Percentiles rank a stretch among this genome's conserved stretches.
Evolutionary conservation across 2,797 vertebrate species (phyloP).

Genomic region (Odontamblyopus lacepedii): DNA sequence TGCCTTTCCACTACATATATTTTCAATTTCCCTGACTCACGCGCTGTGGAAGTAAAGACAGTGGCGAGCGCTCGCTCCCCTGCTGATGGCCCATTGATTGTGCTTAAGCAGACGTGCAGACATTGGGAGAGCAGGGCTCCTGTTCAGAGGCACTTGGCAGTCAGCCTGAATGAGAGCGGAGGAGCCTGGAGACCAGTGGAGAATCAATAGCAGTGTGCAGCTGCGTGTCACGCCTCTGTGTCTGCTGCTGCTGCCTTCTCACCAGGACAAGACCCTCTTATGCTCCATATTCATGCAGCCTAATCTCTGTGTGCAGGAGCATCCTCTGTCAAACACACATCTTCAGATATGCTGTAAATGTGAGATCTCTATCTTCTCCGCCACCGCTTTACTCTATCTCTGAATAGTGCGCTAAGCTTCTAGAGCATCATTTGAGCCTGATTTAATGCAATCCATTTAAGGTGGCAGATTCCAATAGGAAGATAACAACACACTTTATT

Average conservation of each 20-base stretch:
- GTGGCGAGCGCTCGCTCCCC: constrained; percentile 63
- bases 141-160: constrained; percentile 78
- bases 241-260: constrained; percentile 69
- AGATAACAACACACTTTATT: constrained; percentile 40
- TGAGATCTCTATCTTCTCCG: constrained; percentile 37
- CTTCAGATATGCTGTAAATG: constrained; percentile 41
- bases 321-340: constrained; percentile 38
- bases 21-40: constrained; percentile 73
- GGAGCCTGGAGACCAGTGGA: constrained; percentile 73
- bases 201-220: constrained; percentile 79
- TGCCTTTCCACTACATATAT: constrained; percentile 74
- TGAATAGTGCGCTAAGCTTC: constrained; percentile 14
- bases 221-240: constrained; percentile 74
- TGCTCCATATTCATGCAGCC: constrained; percentile 67
- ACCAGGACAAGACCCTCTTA: constrained; percentile 75
- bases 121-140: constrained; percentile 73
- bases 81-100: constrained; percentile 78
- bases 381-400: constrained; percentile 20
- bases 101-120: constrained; percentile 81
- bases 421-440: constrained; percentile 21
- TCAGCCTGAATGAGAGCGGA: constrained; percentile 73
- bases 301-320: constrained; percentile 63
- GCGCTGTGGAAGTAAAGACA: constrained; percentile 69
- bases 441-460: constrained; percentile 39
- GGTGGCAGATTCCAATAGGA: constrained; percentile 29